A percentile compares a stretch with the other conserved stretches of the same genome.
Conservation (phyloP, 2,888 invertebrate species). For the Anarsia innoxiella region DNA sequence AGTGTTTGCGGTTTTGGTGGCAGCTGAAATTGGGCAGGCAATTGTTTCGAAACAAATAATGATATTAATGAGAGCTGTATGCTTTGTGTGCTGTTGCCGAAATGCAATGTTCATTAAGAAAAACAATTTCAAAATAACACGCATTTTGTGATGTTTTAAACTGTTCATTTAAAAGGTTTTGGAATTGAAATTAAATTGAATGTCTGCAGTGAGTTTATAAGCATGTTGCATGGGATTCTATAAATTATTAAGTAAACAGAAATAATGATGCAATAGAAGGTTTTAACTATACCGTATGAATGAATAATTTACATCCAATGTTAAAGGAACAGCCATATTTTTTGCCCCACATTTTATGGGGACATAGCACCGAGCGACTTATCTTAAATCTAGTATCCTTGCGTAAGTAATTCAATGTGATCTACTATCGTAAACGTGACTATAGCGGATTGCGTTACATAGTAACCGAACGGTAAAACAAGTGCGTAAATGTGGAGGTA, state of each 20-base stretch:
- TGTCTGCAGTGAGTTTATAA: no score
- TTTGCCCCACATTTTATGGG: no score
- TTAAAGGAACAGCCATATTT: no score
- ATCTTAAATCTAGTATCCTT: slow-evolving; percentile 10
- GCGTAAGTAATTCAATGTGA: slow-evolving; percentile 12
- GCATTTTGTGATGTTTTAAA: no score
- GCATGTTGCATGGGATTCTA: no score
- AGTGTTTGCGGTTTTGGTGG: slow-evolving; percentile 38
- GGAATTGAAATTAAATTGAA: no score
- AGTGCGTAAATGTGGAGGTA: slow-evolving; percentile 3
- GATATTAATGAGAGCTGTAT: slow-evolving; percentile 20
- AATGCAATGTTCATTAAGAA: slow-evolving; percentile 4
- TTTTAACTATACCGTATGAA: no score
- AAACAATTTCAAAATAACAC: background rate
- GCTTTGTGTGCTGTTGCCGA: slow-evolving; percentile 15
- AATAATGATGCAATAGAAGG: no score
- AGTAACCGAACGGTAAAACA: background rate
- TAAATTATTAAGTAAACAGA: no score
- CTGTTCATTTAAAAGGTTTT: no score
- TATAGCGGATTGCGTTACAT: slow-evolving; percentile 4
- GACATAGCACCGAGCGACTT: slow-evolving; percentile 2
- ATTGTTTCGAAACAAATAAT: slow-evolving; percentile 37
- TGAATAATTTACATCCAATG: no score
- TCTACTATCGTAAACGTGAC: slow-evolving; percentile 10
- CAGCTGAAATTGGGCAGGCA: slow-evolving; percentile 35